Base-by-base conservation (phyloP, 1,140 invertebrate species). In the Drosophila tani region DNA sequence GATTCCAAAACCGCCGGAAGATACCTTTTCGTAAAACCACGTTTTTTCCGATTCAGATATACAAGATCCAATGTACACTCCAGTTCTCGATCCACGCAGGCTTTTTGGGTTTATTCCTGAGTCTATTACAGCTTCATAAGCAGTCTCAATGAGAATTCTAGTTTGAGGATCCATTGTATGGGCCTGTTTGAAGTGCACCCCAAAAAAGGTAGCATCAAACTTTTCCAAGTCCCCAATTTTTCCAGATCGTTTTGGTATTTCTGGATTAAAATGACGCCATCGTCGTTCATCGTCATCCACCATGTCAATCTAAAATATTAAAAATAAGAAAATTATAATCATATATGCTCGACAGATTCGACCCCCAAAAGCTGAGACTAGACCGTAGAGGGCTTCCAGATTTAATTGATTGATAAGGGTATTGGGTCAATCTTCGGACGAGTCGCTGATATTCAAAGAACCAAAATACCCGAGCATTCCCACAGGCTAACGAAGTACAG, bases 41-140 rank as follows among this genome's bases (percentile, higher is more conserved):
- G 94, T 95, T 80, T 94, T 94, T 75, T 96, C 95, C 1, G 94
- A 95, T 87, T 98, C 97, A 3, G 96, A 96, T 60, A 96, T 95
- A 91, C 96, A 97, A 1, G 95, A 94, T 12, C 96, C 97, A 55
- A 97, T 93, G 82, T 95, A 97, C 3, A 98, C 97, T 21, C 96
- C 97, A 3, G 96, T 97, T 81, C 94, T 96, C 3, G 94, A 94
- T n/a, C 95, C 96, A 58, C 94, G 93, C 8, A 97, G 82, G 47
- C 92, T 93, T 62, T 93, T 93, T 19, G 93, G 92, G 67, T 92
- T 93, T 2, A 93, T 78, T 35, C 92, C 94, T 40, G 93, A 91
- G 58, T 91, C 92, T 24, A 93, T 79, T 8, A 94, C 84, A 21
- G 93, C 93, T 75, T 94, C 94, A 49, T 93, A 94, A 8, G 92